A percentile compares a stretch with the other conserved stretches of the same genome.
These are phyloP conservation scores for Pangasius sanitwongsei DNA, from an alignment of 2,797 vertebrate genomes.

Conservation along the genomic window DNA sequence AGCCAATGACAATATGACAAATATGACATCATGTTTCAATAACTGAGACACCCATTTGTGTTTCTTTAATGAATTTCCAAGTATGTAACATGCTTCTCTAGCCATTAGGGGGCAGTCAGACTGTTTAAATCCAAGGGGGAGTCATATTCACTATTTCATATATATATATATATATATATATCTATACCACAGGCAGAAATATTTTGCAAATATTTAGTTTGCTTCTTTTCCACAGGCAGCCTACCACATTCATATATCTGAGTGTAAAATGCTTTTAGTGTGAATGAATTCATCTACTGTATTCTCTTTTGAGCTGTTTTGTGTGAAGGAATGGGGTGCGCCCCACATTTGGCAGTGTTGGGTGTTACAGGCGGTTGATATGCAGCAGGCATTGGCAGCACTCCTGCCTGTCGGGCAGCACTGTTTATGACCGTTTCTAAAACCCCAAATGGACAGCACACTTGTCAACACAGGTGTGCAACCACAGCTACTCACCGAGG, in stretches of 20 bases:
- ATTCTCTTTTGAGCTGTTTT: conserved; percentile 12
- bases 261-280: neutral
- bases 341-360: conserved; percentile 6
- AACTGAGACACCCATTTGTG: neutral
- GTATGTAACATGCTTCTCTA: neutral
- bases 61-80: neutral
- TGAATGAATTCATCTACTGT: conserved; percentile 42
- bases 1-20: neutral
- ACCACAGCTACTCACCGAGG: conserved; percentile 50
- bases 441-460: conserved; percentile 43
- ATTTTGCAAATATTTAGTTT: conserved; percentile 3
- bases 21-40: neutral
- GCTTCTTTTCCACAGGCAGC: neutral
- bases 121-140: conserved; percentile 44
- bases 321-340: conserved; percentile 24
- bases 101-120: conserved; percentile 72
- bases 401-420: conserved; percentile 29
- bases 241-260: neutral
- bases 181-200: neutral
- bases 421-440: conserved; percentile 62
- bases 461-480: conserved; percentile 67
- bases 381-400: conserved; percentile 50
- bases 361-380: conserved; percentile 41
- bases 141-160: neutral
- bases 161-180: neutral